phyloP scores from a whole-genome alignment of 2,888 invertebrate species.

The Amphimallon solstitiale region DNA sequence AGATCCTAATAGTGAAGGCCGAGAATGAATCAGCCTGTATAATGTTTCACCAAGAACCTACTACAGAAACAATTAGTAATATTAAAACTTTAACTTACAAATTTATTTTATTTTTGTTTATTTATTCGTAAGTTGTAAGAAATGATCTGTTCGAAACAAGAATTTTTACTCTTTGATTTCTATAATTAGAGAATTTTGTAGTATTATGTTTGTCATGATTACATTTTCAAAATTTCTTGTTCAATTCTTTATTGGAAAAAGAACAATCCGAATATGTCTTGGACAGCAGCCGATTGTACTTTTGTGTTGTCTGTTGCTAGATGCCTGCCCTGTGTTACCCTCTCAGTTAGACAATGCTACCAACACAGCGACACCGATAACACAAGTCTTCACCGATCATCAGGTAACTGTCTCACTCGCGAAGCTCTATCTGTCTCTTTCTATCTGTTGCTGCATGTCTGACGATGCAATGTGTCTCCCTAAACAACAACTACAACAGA shows the following conservation, averaged over 20 bases:
- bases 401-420: constrained; percentile 51
- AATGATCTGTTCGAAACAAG: constrained; percentile 28
- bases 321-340: constrained; percentile 91
- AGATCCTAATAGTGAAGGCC: too few species aligned
- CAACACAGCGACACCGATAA: constrained; percentile 71
- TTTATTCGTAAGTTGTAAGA: constrained; percentile 37
- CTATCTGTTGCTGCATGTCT: constrained; percentile 37
- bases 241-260: not conserved
- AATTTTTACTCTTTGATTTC: not conserved
- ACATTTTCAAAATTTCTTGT: not conserved
- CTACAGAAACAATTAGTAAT: too few species aligned
- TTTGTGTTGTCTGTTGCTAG: constrained; percentile 94
- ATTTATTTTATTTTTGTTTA: too few species aligned
- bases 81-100: too few species aligned
- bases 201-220: not conserved
- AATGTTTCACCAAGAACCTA: too few species aligned
- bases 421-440: constrained; percentile 39
- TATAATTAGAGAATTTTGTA: not conserved
- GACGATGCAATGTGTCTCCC: constrained; percentile 31
- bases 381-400: constrained; percentile 64
- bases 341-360: constrained; percentile 88
- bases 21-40: too few species aligned
- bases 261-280: constrained; percentile 49
- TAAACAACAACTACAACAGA: constrained; percentile 14
- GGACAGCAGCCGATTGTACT: constrained; percentile 66